Evolutionary conservation across 2,113 vertebrate species (phyloP), one percentile per base, ranked within the genome.

Genomic region (Dolichotis patagonum): DNA sequence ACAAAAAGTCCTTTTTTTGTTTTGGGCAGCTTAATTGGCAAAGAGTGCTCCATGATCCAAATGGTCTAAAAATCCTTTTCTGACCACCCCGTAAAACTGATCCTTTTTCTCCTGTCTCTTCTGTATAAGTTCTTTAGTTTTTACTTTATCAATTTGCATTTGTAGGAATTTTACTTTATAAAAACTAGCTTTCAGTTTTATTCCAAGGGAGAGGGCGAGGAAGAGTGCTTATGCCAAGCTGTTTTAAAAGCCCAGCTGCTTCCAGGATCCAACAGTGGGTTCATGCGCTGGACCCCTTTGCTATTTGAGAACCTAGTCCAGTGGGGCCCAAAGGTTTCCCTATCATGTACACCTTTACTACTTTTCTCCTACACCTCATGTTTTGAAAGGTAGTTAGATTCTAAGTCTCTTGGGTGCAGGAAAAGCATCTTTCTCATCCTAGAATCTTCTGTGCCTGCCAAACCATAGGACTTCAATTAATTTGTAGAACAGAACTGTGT

Each of bases 111-210:
- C 41, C 13, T 62, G n/a, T 52, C 65, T 75, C 6, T 26, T 93
- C 46, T 75, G 7, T 85, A 4, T 89, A n/a, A 41, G 28, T 14
- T 67, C 86, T 96, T 52, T 9, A 49, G 87, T 82, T 95, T 87
- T 17, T 56, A 63, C 17, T 17, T 94, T 49, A 84, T 81, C 65
- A 35, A 52, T 95, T 94, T 90, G 46, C 46, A 49, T 81, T 38
- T 84, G 62, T 32, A 30, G n/a, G 69, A 95, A 84, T 94, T 94
- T 81, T 91, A 65, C 80, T 93, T 88, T 86, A 38, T 92, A 87
- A 91, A 89, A 94, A 84, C 24, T 46, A 65, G 67, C 54, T 91
- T 84, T 86, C 10, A 19, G 24, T 71, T 93, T 96, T 73, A 24
- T 97, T 94, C 49, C 52, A 67, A 43, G 71, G 58, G 54, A 46